phyloP scores from a whole-genome alignment of 2,797 vertebrate genomes.

The Ptychobarbus kaznakovi region DNA sequence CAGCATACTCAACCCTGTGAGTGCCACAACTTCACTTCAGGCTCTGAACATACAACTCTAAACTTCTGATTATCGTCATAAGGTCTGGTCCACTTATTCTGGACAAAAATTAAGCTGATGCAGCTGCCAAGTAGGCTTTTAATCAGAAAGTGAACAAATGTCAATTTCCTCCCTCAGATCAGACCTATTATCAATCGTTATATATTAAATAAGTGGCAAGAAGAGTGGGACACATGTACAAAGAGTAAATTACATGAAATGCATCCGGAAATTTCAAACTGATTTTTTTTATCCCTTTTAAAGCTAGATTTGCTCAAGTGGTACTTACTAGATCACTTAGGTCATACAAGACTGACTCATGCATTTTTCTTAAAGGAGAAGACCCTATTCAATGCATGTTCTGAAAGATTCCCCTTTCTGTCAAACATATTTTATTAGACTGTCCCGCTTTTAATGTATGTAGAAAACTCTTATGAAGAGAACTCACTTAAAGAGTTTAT shows the following conservation, averaged over 20 bases:
- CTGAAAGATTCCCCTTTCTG: not conserved
- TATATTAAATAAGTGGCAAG: not conserved
- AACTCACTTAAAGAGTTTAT: too few species aligned
- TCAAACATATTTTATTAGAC: not conserved
- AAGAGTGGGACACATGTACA: not conserved
- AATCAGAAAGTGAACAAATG: too few species aligned
- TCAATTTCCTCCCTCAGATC: too few species aligned
- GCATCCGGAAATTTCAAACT: too few species aligned
- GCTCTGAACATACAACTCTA: not conserved
- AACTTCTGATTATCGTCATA: not conserved
- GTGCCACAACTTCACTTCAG: not conserved
- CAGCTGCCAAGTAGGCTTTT: too few species aligned
- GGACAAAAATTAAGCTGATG: not conserved
- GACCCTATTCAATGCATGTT: too few species aligned
- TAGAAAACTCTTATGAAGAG: too few species aligned
- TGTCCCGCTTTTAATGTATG: not conserved
- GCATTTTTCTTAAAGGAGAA: too few species aligned
- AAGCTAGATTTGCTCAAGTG: too few species aligned
- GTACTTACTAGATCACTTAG: too few species aligned
- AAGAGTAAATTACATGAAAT: not conserved
- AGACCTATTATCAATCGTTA: not conserved
- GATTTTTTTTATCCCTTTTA: too few species aligned
- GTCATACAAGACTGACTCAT: too few species aligned
- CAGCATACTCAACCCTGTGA: constrained; percentile 86
- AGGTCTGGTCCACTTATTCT: not conserved